Percentiles rank a stretch among this genome's conserved stretches.
Evolutionary conservation across 2,113 vertebrate genomes (phyloP).

Genomic region (Saccopteryx leptura): DNA sequence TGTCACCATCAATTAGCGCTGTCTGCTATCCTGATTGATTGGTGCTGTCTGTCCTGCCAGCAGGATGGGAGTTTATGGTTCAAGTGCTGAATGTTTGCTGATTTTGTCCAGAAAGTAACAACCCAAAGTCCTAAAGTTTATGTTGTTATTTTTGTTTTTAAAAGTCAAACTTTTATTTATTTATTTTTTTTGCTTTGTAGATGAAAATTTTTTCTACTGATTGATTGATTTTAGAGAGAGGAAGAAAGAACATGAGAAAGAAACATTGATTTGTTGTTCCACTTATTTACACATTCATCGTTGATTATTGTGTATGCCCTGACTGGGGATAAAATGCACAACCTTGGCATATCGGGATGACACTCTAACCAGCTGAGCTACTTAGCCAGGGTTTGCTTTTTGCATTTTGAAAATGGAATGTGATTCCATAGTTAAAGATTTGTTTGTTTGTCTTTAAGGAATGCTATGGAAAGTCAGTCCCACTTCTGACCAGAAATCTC

Average conservation of each 20-base stretch:
- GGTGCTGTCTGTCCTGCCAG: constrained; percentile 11
- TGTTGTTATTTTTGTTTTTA: neutral
- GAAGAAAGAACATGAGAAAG: too few relatives aligned
- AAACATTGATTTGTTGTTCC: too few relatives aligned
- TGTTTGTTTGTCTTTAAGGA: neutral
- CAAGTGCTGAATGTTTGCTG: neutral
- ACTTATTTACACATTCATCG: too few relatives aligned
- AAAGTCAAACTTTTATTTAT: neutral
- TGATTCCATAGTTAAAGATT: neutral
- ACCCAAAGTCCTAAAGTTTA: neutral
- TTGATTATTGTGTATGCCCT: too few relatives aligned
- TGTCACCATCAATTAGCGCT: neutral
- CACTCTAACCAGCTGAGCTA: too few relatives aligned
- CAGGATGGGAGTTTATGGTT: neutral
- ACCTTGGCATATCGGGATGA: too few relatives aligned
- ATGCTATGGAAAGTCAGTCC: neutral
- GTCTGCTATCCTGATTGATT: neutral
- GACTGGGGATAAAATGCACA: too few relatives aligned
- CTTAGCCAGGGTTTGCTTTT: neutral
- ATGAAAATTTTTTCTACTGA: too few relatives aligned
- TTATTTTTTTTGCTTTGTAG: neutral
- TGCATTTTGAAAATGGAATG: constrained; percentile 10
- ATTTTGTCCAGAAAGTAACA: neutral
- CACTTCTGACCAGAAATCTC: neutral
- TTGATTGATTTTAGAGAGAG: too few relatives aligned